Conservation (phyloP, 2,113 vertebrate species). For the Nyctibius bracteatus region DNA sequence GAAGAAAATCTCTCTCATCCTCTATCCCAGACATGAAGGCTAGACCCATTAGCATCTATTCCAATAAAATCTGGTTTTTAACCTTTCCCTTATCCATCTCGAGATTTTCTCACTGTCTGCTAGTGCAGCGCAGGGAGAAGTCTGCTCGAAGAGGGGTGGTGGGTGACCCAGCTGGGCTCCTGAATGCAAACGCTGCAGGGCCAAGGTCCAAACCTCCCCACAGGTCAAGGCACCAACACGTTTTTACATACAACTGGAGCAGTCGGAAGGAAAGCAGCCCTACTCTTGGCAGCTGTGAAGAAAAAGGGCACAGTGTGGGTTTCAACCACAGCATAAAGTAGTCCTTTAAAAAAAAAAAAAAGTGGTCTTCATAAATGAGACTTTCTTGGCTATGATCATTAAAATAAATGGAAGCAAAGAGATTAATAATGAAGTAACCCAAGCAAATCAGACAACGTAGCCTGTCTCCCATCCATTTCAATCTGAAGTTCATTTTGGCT, state of each 20-base stretch:
- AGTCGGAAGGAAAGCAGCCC: background rate
- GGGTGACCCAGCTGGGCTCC: background rate
- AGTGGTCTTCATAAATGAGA: background rate
- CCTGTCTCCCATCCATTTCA: background rate
- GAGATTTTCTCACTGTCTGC: background rate
- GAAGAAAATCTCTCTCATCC: background rate
- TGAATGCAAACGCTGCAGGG: fast-evolving
- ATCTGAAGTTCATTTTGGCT: conserved; percentile 9
- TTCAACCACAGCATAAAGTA: fast-evolving
- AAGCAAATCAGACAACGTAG: background rate
- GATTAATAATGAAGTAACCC: conserved; percentile 58
- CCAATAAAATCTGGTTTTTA: background rate
- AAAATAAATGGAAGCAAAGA: conserved; percentile 26
- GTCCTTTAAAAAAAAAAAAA: background rate
- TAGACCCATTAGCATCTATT: background rate
- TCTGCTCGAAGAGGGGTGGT: fast-evolving
- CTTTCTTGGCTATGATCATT: background rate
- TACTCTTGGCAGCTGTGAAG: background rate
- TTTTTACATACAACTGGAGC: fast-evolving
- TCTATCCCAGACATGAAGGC: background rate
- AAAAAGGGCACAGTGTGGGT: background rate
- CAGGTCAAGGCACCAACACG: background rate
- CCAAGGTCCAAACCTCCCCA: background rate
- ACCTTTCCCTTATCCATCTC: background rate
- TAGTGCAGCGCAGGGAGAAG: background rate